Conservation (phyloP, 2,797 vertebrate genomes). For the Gadopsis marmoratus region DNA sequence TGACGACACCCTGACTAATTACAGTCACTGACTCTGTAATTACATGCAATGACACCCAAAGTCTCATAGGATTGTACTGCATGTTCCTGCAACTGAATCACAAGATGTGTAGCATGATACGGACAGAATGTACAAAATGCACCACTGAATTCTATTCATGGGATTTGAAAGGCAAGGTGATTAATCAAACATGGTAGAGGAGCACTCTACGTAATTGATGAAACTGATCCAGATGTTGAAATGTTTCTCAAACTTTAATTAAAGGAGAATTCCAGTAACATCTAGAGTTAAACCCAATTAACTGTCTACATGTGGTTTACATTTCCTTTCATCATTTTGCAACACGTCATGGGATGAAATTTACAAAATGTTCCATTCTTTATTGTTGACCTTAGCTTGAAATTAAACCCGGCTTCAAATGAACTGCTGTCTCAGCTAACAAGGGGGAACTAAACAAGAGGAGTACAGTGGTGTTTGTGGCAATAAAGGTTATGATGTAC, state of each 20-base stretch:
- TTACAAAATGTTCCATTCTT: slow-evolving; percentile 21
- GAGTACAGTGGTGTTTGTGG: neutral
- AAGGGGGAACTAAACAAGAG: slow-evolving; percentile 5
- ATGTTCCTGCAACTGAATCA: neutral
- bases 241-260: slow-evolving; percentile 39
- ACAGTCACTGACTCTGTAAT: slow-evolving; percentile 65
- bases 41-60: slow-evolving; percentile 59
- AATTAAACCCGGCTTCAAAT: slow-evolving; percentile 11
- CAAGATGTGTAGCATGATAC: neutral
- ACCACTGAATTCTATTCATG: neutral
- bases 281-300: slow-evolving; percentile 34
- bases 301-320: slow-evolving; percentile 59
- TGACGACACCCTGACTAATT: slow-evolving; percentile 66
- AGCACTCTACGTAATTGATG: slow-evolving; percentile 11
- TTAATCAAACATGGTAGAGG: slow-evolving; percentile 16
- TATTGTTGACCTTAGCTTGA: slow-evolving; percentile 19
- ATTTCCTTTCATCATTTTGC: slow-evolving; percentile 51
- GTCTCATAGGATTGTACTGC: slow-evolving; percentile 31
- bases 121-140: slow-evolving; percentile 23
- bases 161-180: neutral
- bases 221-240: slow-evolving; percentile 44
- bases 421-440: slow-evolving; percentile 14
- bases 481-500: slow-evolving; percentile 14
- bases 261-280: slow-evolving; percentile 37
- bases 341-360: slow-evolving; percentile 53